A percentile compares a stretch with the other conserved stretches of the same genome.
These are phyloP conservation scores for Mustelus asterias DNA, from an alignment of 2,113 vertebrate species.

Conservation along the genomic window DNA sequence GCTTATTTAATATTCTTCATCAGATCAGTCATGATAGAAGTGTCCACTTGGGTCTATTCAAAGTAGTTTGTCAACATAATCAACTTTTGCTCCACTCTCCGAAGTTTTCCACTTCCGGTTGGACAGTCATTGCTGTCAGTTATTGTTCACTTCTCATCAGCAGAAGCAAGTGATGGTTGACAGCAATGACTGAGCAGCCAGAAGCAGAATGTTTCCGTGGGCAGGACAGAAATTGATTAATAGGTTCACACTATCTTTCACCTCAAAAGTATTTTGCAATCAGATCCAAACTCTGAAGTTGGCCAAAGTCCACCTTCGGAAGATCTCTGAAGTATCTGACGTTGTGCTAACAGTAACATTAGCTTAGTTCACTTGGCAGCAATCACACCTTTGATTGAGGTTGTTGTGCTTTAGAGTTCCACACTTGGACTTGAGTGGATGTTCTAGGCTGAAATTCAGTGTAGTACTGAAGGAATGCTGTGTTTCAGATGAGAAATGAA, in stretches of 20 bases:
- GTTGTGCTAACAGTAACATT: neutral
- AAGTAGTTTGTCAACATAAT: neutral
- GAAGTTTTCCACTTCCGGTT: neutral
- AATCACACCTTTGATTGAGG: neutral
- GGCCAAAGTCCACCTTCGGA: neutral
- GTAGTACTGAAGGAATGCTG: neutral
- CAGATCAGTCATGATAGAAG: neutral
- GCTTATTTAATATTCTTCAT: neutral
- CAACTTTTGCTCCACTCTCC: neutral
- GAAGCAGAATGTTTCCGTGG: neutral
- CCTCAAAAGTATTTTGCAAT: neutral
- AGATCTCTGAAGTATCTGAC: neutral
- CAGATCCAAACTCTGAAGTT: neutral
- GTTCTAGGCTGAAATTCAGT: neutral
- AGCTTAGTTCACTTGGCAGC: neutral
- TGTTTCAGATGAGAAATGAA: neutral
- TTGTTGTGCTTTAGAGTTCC: neutral
- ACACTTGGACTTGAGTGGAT: neutral
- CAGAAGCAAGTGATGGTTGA: slow-evolving; percentile 8
- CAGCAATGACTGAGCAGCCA: neutral
- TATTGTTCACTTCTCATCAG: neutral
- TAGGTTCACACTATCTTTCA: neutral
- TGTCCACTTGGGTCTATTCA: neutral
- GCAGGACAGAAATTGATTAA: neutral
- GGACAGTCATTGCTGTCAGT: neutral